Evolutionary conservation across 2,888 invertebrate genomes (phyloP), one percentile per base, ranked within the genome.

Genomic region (Nomada ferruginata): DNA sequence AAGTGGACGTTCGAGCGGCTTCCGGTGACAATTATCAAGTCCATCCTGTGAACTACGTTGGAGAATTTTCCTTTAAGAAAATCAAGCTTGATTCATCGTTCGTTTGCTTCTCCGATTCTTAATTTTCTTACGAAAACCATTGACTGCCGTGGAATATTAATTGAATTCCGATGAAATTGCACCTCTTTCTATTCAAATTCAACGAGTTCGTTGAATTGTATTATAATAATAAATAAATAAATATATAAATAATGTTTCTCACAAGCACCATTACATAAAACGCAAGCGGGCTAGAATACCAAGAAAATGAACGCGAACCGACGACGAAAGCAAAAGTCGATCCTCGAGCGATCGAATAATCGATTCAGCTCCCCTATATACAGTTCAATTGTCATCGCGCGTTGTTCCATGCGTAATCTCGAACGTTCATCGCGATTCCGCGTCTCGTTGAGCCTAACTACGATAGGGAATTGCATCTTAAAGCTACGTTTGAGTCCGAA

Each of bases 391-490:
- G 26, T 53, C n/a, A 20, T 61, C 53, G 18, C 70, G 57, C 60
- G 61, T 44, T 64, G 61, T 26, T 44, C 57, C 57, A 70, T 70
- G 26, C 13, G 57, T 61, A 69, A 73, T 69, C 15, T 68, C 68
- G 55, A 82, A 79, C 55, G 77, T 73, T 77, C 76, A 10, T 61
- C 75, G 61, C 36, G 68, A 64, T 65, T 69, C 36, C 57, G 26
- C 64, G 63, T 80, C 68, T 73, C 68, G 65, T 66, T 73, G 52
- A 78, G 74, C 59, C 86, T 85, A 86, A 26, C 74, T 78, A 86
- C 73, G 59, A 18, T 55, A 50, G 53, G 65, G 36, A 50, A 13
- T 57, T 47, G 52, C 71, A 52, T 72, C 82, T 86, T 86, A 86
- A 71, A 77, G 20, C 76, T 82, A 79, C 26, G 53, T 18, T 75